Conservation (phyloP, 2,888 invertebrate species). For the Drosophila mettleri region DNA sequence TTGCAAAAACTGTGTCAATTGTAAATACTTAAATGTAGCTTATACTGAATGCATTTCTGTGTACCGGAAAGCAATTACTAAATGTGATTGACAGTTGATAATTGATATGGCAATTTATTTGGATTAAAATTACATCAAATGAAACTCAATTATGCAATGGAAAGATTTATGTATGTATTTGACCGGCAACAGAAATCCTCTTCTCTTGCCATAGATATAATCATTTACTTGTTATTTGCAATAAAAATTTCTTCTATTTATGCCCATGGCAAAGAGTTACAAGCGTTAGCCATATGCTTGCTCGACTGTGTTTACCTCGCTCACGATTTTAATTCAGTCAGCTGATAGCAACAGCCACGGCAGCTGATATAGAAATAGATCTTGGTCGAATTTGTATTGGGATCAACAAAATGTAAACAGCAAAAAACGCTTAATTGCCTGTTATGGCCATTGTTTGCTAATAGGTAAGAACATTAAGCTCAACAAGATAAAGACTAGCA, state of each 20-base stretch:
- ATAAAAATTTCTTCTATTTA: too few relatives aligned
- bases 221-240: background rate
- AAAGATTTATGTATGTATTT: background rate
- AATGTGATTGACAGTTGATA: constrained; percentile 22
- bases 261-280: constrained; percentile 13
- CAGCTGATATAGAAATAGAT: constrained; percentile 15
- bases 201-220: background rate
- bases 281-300: constrained; percentile 10
- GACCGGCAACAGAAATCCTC: too few relatives aligned
- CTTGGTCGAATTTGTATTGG: constrained; percentile 43
- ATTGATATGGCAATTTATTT: constrained; percentile 41
- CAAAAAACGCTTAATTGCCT: constrained; percentile 60
- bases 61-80: constrained; percentile 30
- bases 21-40: constrained; percentile 13
- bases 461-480: background rate
- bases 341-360: constrained; percentile 45
- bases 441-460: constrained; percentile 18
- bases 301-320: constrained; percentile 38
- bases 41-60: background rate
- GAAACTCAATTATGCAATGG: background rate
- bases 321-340: constrained; percentile 54
- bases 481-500: background rate
- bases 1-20: background rate
- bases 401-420: constrained; percentile 52
- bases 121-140: constrained; percentile 44